phyloP scores from a whole-genome alignment of 1,140 invertebrate genomes.

The Ceratina australensis region DNA sequence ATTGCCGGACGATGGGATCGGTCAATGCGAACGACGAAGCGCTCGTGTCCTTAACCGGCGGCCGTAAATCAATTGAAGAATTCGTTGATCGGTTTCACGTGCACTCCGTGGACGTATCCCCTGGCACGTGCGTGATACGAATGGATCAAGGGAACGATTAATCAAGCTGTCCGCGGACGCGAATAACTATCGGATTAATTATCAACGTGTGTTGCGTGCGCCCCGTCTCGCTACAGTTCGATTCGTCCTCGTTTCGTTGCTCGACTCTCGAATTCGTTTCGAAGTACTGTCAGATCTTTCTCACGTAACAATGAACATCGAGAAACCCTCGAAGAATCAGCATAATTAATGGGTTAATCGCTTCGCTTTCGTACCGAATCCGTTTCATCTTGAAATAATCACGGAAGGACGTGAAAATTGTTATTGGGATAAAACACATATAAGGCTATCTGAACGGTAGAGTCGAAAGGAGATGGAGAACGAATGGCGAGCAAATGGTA shows the following conservation, averaged over 20 bases:
- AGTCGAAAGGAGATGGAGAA: no score
- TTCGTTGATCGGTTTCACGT: conserved; percentile 32
- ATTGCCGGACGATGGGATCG: not conserved
- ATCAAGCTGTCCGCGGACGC: conserved; percentile 23
- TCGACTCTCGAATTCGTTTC: no score
- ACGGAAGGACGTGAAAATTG: no score
- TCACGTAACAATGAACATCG: no score
- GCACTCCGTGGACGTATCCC: conserved; percentile 13
- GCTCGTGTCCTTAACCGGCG: conserved; percentile 23
- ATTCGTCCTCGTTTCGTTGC: not conserved
- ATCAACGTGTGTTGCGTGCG: conserved; percentile 1
- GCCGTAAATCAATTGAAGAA: conserved; percentile 39
- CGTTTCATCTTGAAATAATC: no score
- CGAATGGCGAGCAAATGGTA: no score
- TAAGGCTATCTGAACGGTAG: no score
- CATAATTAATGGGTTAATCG: no score
- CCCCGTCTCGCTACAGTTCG: not conserved
- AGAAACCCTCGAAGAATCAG: no score
- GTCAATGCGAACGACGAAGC: not conserved
- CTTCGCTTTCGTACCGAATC: no score
- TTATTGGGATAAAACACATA: no score
- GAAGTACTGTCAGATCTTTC: no score
- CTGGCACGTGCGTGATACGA: conserved; percentile 36
- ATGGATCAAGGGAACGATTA: conserved; percentile 27
- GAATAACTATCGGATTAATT: conserved; percentile 40